phyloP scores from a whole-genome alignment of 2,797 vertebrate species.

The Myotis pilosus region DNA sequence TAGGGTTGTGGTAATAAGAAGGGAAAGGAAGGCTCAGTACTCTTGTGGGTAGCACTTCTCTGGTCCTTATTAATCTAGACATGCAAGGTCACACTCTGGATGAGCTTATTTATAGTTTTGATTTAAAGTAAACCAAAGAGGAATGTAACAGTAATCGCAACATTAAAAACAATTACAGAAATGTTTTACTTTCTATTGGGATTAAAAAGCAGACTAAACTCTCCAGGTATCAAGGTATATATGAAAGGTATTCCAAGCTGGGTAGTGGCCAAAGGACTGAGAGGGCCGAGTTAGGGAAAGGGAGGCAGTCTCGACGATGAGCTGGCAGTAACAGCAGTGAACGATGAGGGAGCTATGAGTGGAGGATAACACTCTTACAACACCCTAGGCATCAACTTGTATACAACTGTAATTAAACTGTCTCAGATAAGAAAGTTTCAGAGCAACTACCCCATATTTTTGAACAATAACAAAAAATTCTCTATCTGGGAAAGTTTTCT shows the following conservation, averaged over 20 bases:
- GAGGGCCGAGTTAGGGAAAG: too few relatives aligned
- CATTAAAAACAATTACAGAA: background rate
- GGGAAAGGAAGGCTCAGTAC: background rate
- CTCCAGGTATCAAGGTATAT: background rate
- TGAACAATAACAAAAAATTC: background rate
- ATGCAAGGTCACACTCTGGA: background rate
- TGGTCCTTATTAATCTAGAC: background rate
- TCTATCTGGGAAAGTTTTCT: conserved; percentile 15
- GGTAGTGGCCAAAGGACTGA: background rate
- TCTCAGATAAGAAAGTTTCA: conserved; percentile 8
- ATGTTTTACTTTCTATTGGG: background rate
- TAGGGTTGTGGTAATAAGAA: background rate
- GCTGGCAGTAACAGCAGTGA: background rate
- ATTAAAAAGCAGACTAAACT: background rate
- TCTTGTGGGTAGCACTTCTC: background rate
- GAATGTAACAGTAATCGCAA: background rate
- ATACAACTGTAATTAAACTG: background rate
- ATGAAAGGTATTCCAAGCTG: background rate
- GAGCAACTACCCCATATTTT: background rate
- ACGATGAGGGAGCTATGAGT: background rate
- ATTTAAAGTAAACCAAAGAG: conserved; percentile 27
- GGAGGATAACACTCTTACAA: background rate
- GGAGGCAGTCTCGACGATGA: background rate
- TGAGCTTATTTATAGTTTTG: background rate
- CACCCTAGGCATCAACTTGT: background rate